Evolutionary conservation across 2,113 vertebrate species (phyloP), one percentile per base, ranked within the genome.

Genomic region (Phyllostomus hastatus): DNA sequence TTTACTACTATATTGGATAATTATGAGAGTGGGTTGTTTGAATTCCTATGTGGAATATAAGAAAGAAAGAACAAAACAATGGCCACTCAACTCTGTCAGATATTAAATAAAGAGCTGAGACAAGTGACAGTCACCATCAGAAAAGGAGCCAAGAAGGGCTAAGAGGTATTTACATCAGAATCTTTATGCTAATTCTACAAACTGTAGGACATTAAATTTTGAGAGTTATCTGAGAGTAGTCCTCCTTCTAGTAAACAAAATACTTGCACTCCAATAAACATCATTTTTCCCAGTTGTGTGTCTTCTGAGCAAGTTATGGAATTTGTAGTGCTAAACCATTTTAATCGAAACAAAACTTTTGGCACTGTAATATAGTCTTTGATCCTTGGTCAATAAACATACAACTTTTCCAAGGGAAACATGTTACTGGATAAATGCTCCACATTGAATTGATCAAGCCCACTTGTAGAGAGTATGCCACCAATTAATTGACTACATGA

Each of bases 341-440:
- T 94, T 87, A 93, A 96, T 80, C 90, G 66, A 96, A 97, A 94
- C 57, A 90, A 91, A 91, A 79, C 24, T 4, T 82, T 83, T 80
- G 64, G 90, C 80, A 70, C 54, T 64, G n/a, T 64, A 59, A 9
- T 69, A 9, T 43, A 41, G 12, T 48, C 35, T 78, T 92, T 84
- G 83, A 95, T 70, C 57, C 79, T 97, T 31, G 33, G 17, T 75
- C 88, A 96, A 82, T 91, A 86, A 96, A 78, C 17, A n/a, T 8
- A 57, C 12, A 10, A 87, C 20, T 76, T 93, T 76, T 17, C 43
- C 84, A 90, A 91, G 48, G 28, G 57, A 93, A 93, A 54, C 59
- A 41, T 22, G 50, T 85, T 67, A 33, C 35, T 79, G 26, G 38
- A 52, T 73, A 80, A 91, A 86, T 79, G 48, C 33, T 82, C 41